Evolutionary conservation across 2,888 invertebrate genomes (phyloP), one percentile per base, ranked within the genome.

Genomic region (Brenthis hecate): DNA sequence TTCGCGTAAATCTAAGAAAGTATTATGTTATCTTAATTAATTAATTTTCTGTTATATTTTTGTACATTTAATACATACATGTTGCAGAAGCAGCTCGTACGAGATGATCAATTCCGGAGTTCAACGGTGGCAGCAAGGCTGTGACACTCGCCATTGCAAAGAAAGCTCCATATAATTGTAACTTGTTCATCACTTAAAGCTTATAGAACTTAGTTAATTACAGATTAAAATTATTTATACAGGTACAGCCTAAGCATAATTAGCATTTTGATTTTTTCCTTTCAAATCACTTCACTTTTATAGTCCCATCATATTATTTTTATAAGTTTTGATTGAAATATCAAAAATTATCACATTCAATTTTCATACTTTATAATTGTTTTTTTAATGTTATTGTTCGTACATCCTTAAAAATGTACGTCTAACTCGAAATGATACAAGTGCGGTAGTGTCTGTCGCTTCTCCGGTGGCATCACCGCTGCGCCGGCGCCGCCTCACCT

Each of bases 21-120:
- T 19, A 19, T 19, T 19, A 1, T 19, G 19, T 36, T 36, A 36
- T 36, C 11, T 1, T 43, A 11, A 11, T 11, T 11, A 11, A 43
- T 11, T 13, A 13, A 3, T 23, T 19, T 53, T 14, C 13, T 23
- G 16, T 28, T 28, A 3, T 28, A 2, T 13, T 54, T 19, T 54
- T 4, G 16, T n/a, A 3, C 6, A 14, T 43, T n/a, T 48, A 28
- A 50, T 48, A 78, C 80, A 28, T 74, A 80, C 80, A 80, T 4
- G 79, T 76, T 23, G 77, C 68, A 6, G 78, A 73, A 23, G 76
- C 78, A 13, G 72, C 77, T 55, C 69, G 72, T 64, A 80, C 69
- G 28, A 80, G 75, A 28, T 79, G 76, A 11, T 76, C 77, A 43
- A 79, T 64, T 14, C 74, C 74, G 55, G 63, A 64, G 51, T 71